These are phyloP conservation scores for Zootoca vivipara DNA, from an alignment of 2,113 vertebrate genomes.

Conservation along the genomic window DNA sequence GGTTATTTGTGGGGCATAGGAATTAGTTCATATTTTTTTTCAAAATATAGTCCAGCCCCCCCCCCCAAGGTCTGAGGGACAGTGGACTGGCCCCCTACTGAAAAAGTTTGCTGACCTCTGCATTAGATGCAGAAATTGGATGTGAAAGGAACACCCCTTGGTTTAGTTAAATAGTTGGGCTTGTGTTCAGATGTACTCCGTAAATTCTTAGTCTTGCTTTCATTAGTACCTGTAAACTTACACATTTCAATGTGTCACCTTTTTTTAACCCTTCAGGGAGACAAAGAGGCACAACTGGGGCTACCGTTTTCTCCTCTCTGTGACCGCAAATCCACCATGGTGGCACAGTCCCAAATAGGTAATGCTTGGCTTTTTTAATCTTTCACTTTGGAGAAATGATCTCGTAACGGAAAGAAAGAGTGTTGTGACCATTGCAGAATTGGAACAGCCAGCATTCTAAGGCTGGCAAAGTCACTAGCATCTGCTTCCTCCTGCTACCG, in stretches of 20 bases:
- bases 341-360: conserved; percentile 94
- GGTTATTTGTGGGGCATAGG: too few relatives aligned
- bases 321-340: conserved; percentile 91
- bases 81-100: too few relatives aligned
- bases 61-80: too few relatives aligned
- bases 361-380: conserved; percentile 26
- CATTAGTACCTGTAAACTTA: background rate
- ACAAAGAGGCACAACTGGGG: conserved; percentile 89
- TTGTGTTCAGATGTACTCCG: background rate
- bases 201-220: background rate
- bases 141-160: background rate
- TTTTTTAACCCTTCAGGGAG: conserved; percentile 78
- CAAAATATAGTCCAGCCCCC: too few relatives aligned
- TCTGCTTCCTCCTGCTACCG: background rate
- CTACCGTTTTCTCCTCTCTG: conserved; percentile 92
- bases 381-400: background rate
- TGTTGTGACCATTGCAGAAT: background rate
- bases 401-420: background rate
- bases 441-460: background rate
- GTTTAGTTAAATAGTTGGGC: background rate
- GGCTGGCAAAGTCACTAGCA: too few relatives aligned
- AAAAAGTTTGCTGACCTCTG: too few relatives aligned
- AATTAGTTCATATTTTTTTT: too few relatives aligned
- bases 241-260: background rate
- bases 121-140: too few relatives aligned